Evolutionary conservation across 2,888 invertebrate species (phyloP).

Genomic region (Agrilus cyanescens): DNA sequence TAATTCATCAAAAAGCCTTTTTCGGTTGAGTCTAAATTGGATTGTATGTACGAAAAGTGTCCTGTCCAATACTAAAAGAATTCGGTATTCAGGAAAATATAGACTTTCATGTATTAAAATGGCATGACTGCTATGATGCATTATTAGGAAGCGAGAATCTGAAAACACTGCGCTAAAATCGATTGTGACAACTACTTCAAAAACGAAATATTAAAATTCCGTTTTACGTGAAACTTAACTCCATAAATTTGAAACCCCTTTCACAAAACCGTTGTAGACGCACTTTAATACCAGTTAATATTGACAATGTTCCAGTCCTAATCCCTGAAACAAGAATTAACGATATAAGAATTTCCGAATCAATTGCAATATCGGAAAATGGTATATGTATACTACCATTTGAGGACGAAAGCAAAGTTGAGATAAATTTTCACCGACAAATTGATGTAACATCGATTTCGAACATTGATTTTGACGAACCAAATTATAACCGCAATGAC

Average conservation of each 20-base stretch:
- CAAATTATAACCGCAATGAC: no score
- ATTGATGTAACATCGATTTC: no score
- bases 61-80: conserved; percentile 4
- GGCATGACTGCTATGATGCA: conserved; percentile 8
- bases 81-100: conserved; percentile 5
- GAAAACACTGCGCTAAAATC: conserved; percentile 4
- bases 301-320: conserved; percentile 3
- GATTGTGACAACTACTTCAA: conserved; percentile 1
- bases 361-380: no score
- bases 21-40: background rate
- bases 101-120: conserved; percentile 4
- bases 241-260: conserved; percentile 3
- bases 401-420: no score
- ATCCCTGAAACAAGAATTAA: background rate
- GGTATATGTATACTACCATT: no score
- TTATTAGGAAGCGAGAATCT: conserved; percentile 7
- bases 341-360: conserved; percentile 1
- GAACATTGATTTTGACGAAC: conserved; percentile 20
- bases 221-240: conserved; percentile 3
- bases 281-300: conserved; percentile 5
- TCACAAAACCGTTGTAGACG: conserved; percentile 1
- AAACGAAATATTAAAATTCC: conserved; percentile 2
- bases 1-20: conserved; percentile 5
- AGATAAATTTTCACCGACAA: no score
- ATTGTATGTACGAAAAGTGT: conserved; percentile 3